A percentile compares a stretch with the other conserved stretches of the same genome.
Conservation (phyloP, 2,888 invertebrate genomes). For the Plagodis pulveraria region DNA sequence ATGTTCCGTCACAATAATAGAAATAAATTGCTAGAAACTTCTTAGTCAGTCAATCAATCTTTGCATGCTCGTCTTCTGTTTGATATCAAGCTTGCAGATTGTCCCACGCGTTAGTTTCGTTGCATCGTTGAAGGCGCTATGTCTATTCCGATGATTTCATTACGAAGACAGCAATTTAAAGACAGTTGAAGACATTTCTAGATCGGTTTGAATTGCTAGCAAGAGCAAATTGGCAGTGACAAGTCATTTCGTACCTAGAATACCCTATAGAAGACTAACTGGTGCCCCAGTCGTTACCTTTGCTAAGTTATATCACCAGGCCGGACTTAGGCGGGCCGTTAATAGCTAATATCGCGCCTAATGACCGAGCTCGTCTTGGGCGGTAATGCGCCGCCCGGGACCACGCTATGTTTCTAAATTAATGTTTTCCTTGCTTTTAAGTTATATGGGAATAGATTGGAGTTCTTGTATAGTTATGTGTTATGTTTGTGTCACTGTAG, state of each 20-base stretch:
- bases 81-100: no score
- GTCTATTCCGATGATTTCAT: no score
- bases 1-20: no score
- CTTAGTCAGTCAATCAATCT: no score
- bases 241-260: constrained; percentile 38
- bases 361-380: constrained; percentile 81
- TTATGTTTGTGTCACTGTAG: no score
- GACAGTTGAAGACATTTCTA: no score
- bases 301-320: constrained; percentile 72
- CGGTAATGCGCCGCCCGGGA: constrained; percentile 78
- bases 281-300: constrained; percentile 46
- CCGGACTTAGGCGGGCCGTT: constrained; percentile 49
- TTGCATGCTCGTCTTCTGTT: no score
- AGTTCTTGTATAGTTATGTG: background rate
- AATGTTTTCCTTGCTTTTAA: constrained; percentile 31
- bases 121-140: no score
- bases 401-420: constrained; percentile 41
- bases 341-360: constrained; percentile 85
- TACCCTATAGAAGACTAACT: constrained; percentile 69
- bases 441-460: constrained; percentile 13
- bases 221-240: constrained; percentile 20
- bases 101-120: no score
- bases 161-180: no score
- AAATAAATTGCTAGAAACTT: no score
- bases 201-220: no score